A percentile compares a stretch with the other conserved stretches of the same genome.
These are phyloP conservation scores for Zoanthus solanderi DNA, from an alignment of 92 coral and sea anemone species.

Conservation along the genomic window DNA sequence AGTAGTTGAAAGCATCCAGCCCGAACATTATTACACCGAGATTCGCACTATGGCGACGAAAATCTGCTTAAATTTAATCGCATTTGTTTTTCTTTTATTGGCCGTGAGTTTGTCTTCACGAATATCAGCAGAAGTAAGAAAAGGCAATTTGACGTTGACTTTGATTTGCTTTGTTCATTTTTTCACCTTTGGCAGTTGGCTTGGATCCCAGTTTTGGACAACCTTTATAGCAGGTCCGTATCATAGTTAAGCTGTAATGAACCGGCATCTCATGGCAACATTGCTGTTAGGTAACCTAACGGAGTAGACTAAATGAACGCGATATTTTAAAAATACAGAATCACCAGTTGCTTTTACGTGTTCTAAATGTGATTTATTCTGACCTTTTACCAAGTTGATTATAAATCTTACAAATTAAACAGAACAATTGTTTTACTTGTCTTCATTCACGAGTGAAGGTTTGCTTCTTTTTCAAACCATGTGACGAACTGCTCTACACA, in stretches of 20 bases:
- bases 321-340: too few relatives aligned
- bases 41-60: conserved; percentile 37
- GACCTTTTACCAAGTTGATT: too few relatives aligned
- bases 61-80: conserved; percentile 50
- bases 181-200: conserved; percentile 83
- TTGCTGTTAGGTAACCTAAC: neutral
- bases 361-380: too few relatives aligned
- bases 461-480: too few relatives aligned
- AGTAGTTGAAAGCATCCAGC: too few relatives aligned
- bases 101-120: conserved; percentile 66
- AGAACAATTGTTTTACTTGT: too few relatives aligned
- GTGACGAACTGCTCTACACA: too few relatives aligned
- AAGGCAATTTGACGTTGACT: conserved; percentile 65
- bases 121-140: conserved; percentile 78
- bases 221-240: conserved; percentile 83
- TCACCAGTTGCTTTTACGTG: too few relatives aligned
- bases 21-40: neutral
- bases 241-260: neutral
- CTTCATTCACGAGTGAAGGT: too few relatives aligned
- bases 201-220: conserved; percentile 90
- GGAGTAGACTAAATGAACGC: too few relatives aligned
- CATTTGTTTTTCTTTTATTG: conserved; percentile 58
- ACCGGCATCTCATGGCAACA: too few relatives aligned
- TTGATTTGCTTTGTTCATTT: conserved; percentile 64
- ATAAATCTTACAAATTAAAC: too few relatives aligned